Conservation (phyloP, 1,140 invertebrate genomes). For the Leptoteleia sp. region DNA sequence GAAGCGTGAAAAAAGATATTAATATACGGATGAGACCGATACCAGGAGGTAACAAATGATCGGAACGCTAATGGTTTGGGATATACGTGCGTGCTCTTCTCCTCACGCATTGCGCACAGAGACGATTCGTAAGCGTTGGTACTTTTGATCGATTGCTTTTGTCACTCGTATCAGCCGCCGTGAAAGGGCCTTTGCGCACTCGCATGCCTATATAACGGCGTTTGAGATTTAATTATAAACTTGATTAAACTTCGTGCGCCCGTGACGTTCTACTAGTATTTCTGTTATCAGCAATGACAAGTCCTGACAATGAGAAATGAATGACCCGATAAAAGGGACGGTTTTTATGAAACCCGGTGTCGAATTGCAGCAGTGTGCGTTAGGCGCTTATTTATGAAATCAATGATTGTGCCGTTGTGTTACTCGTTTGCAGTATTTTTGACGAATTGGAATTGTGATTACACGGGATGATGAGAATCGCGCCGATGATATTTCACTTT, state of each 20-base stretch:
- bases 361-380: slow-evolving; percentile 32
- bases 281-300: slow-evolving; percentile 62
- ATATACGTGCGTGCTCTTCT: slow-evolving; percentile 30
- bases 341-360: slow-evolving; percentile 56
- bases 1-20: slow-evolving; percentile 56
- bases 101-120: slow-evolving; percentile 21
- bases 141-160: slow-evolving; percentile 68
- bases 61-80: slow-evolving; percentile 58
- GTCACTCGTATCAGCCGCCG: slow-evolving; percentile 65
- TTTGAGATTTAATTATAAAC: slow-evolving; percentile 67
- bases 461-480: slow-evolving; percentile 30
- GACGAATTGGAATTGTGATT: slow-evolving; percentile 56
- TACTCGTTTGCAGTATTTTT: slow-evolving; percentile 44
- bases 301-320: slow-evolving; percentile 63
- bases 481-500: slow-evolving; percentile 30
- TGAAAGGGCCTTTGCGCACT: slow-evolving; percentile 65
- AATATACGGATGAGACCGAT: slow-evolving; percentile 33
- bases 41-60: slow-evolving; percentile 45
- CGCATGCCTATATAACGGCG: slow-evolving; percentile 58
- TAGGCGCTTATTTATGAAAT: slow-evolving; percentile 50
- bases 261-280: slow-evolving; percentile 45
- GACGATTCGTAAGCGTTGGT: slow-evolving; percentile 62
- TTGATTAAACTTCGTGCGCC: slow-evolving; percentile 55
- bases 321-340: slow-evolving; percentile 54
- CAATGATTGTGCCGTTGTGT: slow-evolving; percentile 39